Evolutionary conservation across 2,888 invertebrate genomes (phyloP).

Genomic region (Panzeria rudis): DNA sequence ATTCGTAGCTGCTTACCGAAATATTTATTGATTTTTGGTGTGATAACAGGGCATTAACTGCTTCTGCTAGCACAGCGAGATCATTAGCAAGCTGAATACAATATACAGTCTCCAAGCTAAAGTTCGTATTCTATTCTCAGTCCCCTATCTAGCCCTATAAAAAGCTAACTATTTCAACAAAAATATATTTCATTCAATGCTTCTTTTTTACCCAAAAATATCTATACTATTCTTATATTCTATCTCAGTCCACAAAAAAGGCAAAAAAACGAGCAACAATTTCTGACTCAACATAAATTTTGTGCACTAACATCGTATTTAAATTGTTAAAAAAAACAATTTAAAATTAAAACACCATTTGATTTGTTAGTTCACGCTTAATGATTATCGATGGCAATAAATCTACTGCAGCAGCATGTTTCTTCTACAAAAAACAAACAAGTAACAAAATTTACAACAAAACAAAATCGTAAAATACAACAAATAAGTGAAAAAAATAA

Average conservation of each 20-base stretch:
- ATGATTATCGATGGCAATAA: conserved; percentile 74
- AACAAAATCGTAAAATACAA: conserved; percentile 56
- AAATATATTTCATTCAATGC: too few species aligned
- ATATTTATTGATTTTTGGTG: too few species aligned
- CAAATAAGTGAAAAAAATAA: conserved; percentile 40
- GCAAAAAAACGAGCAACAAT: background rate
- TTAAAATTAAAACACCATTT: conserved; percentile 69
- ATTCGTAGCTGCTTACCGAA: too few species aligned
- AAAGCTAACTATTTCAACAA: too few species aligned
- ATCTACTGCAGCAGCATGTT: conserved; percentile 72
- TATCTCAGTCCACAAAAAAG: background rate
- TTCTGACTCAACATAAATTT: conserved; percentile 51
- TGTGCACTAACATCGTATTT: conserved; percentile 48
- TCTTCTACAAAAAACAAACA: conserved; percentile 58
- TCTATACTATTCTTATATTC: background rate
- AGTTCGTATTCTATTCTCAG: too few species aligned
- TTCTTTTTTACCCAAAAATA: too few species aligned
- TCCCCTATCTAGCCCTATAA: too few species aligned
- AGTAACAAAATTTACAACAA: conserved; percentile 60
- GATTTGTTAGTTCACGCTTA: conserved; percentile 73
- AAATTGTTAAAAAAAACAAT: conserved; percentile 51
- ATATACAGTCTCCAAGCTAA: too few species aligned
- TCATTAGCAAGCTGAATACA: too few species aligned
- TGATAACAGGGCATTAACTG: too few species aligned
- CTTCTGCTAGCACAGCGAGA: too few species aligned